Evolutionary conservation across 2,797 vertebrate genomes (phyloP).

Genomic region (Denticeps clupeoides): DNA sequence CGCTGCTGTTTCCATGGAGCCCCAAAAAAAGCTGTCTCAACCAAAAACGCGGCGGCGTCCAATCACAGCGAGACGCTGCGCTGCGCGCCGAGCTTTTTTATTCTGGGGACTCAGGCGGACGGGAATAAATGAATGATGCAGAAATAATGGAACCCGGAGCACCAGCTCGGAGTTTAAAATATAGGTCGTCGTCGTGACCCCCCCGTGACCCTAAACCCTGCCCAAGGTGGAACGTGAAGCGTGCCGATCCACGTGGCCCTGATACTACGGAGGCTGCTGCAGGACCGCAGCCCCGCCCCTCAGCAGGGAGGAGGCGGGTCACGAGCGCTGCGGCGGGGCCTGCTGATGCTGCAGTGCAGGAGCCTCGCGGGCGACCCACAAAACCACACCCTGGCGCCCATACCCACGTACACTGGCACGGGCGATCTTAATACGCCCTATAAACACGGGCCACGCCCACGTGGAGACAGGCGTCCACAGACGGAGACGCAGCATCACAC

Average conservation of each 20-base stretch:
- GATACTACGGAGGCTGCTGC: constrained; percentile 9
- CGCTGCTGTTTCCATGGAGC: constrained; percentile 45
- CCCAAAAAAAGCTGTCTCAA: constrained; percentile 28
- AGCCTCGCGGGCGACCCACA: constrained; percentile 4
- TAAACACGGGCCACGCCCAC: no score
- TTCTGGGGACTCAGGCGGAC: constrained; percentile 17
- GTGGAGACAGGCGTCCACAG: no score
- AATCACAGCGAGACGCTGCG: constrained; percentile 20
- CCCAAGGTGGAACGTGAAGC: no score
- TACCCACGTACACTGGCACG: no score
- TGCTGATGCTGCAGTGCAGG: constrained; percentile 10
- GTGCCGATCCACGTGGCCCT: no score
- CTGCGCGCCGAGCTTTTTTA: constrained; percentile 3
- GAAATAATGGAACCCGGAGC: constrained; percentile 6
- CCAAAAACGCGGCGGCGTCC: constrained; percentile 30
- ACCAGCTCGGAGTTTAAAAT: background rate
- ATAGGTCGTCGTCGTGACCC: background rate
- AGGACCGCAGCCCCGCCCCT: constrained; percentile 7
- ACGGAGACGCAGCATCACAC: no score
- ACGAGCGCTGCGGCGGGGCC: constrained; percentile 8
- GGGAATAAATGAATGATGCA: constrained; percentile 23
- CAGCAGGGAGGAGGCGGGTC: background rate
- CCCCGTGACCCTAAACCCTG: no score
- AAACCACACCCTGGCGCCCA: no score
- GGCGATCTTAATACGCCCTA: no score